phyloP scores from a whole-genome alignment of 1,140 invertebrate genomes.

The Oppia nitens region DNA sequence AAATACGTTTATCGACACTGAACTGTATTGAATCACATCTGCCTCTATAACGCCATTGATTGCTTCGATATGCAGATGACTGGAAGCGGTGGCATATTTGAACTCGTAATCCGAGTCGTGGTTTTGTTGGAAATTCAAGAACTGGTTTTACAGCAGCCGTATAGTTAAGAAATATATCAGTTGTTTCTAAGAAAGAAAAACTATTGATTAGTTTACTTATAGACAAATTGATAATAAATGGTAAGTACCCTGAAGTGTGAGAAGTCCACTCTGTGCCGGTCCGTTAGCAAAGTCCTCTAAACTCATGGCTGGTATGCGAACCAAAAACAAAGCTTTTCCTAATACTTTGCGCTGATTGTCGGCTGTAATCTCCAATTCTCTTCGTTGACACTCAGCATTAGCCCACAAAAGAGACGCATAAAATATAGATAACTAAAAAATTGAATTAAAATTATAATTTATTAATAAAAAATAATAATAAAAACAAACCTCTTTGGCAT shows the following conservation, averaged over 20 bases:
- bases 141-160: slow-evolving; percentile 46
- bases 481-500: slow-evolving; percentile 67
- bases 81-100: slow-evolving; percentile 86
- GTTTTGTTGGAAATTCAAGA: slow-evolving; percentile 58
- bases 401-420: slow-evolving; percentile 80
- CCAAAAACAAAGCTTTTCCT: slow-evolving; percentile 59
- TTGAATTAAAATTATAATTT: background rate
- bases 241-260: slow-evolving; percentile 46
- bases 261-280: slow-evolving; percentile 66
- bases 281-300: slow-evolving; percentile 79
- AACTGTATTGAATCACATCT: slow-evolving; percentile 83
- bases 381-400: slow-evolving; percentile 56
- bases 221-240: background rate
- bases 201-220: background rate
- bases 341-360: slow-evolving; percentile 40
- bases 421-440: slow-evolving; percentile 36
- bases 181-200: slow-evolving; percentile 42
- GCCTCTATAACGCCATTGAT: slow-evolving; percentile 81
- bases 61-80: slow-evolving; percentile 84
- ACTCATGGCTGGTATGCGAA: slow-evolving; percentile 74
- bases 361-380: slow-evolving; percentile 51
- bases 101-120: slow-evolving; percentile 65
- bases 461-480: background rate
- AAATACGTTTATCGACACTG: slow-evolving; percentile 75
- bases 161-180: slow-evolving; percentile 69